Base-by-base conservation (phyloP, 2,888 invertebrate species). In the Diloba caeruleocephala region DNA sequence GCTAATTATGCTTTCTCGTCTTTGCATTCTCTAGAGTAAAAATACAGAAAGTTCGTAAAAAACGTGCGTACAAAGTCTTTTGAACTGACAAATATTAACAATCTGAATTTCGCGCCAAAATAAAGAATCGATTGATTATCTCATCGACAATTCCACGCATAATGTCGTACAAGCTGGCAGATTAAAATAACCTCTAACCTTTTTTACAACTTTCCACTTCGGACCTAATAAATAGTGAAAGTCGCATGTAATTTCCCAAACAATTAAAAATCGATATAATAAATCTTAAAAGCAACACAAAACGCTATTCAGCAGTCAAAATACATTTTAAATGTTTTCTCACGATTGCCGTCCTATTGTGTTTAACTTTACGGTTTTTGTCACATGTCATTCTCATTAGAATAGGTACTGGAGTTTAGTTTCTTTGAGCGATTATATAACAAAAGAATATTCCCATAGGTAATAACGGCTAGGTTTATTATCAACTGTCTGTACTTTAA, bases 281-380 rank as follows among this genome's bases (percentile, higher is more conserved):
- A 56, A 67, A 64, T 67, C 58, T 46, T 48, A 8, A 12, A 41
- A 23, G 41, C 29, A n/a, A 17, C 38, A 49, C 49, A 43, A 53
- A 41, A 48, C 42, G 9, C 64, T 15, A 68, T 72, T 74, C 52
- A 71, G 41, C 13, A 45, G 67, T 67, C 74, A 67, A 64, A 71
- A 58, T 39, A 39, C 55, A 21, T 56, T 74, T 50, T 36, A 37
- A 74, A 61, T 54, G 8, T 53, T 53, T 74, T 74, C 68, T 55
- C 74, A 71, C 71, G 58, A 48, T 51, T 48, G 29, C 37, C 42
- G 34, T 49, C 32, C 50, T 29, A 74, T 74, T 71, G 71, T 71
- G 42, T 51, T 41, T 43, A 14, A 28, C 23, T 49, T 42, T 43
- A 34, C 25, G 55, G 48, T 67, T 71, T 71, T 70, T 74, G 60